phyloP scores from a whole-genome alignment of 2,888 invertebrate species.

The Lasioglossum figueresi region DNA sequence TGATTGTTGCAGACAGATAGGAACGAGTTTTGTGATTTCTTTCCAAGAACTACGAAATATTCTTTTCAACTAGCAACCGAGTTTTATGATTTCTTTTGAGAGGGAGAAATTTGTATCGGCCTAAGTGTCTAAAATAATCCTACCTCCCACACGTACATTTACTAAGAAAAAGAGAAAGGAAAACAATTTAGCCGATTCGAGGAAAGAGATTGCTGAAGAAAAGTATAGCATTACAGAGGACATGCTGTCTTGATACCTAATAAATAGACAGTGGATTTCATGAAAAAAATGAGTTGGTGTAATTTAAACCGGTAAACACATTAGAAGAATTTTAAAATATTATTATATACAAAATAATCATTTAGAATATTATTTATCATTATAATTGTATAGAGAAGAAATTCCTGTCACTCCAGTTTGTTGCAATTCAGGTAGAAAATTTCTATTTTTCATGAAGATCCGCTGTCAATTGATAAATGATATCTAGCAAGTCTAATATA shows the following conservation, averaged over 20 bases:
- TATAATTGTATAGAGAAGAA: no score
- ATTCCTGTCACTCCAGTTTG: no score
- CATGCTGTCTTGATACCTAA: not conserved
- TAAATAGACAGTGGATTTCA: no score
- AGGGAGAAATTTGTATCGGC: not conserved
- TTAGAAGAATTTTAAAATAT: no score
- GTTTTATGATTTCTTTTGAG: not conserved
- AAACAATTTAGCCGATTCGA: not conserved
- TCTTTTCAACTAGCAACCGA: not conserved
- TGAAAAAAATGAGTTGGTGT: no score
- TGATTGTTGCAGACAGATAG: not conserved
- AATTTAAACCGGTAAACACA: no score
- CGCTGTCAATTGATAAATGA: not conserved
- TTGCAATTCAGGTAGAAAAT: no score
- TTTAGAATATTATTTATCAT: no score
- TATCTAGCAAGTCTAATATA: not conserved
- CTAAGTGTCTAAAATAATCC: not conserved
- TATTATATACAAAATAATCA: no score
- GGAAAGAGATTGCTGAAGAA: not conserved
- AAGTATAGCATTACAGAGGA: not conserved
- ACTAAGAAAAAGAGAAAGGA: slow-evolving; percentile 12
- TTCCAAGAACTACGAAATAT: not conserved
- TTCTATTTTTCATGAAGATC: no score
- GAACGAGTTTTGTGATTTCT: not conserved
- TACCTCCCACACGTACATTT: not conserved